These are phyloP conservation scores for Valencia hispanica DNA, from an alignment of 2,797 vertebrate genomes.

Conservation along the genomic window DNA sequence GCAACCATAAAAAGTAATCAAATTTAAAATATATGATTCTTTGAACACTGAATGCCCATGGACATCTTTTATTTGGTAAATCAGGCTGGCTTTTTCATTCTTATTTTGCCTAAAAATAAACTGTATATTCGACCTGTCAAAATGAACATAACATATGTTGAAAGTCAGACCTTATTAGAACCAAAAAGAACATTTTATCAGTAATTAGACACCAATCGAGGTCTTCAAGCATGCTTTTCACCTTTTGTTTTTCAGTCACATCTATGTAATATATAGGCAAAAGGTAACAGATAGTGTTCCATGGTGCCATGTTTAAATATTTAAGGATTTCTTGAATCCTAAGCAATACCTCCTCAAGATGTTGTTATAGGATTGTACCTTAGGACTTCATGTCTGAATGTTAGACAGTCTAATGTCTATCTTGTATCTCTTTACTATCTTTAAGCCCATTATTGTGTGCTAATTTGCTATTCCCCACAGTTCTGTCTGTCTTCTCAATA, in stretches of 20 bases:
- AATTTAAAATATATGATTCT: no score
- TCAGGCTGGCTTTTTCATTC: neutral
- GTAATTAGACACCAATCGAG: neutral
- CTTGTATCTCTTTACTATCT: constrained; percentile 23
- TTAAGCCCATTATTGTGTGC: constrained; percentile 29
- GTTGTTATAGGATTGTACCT: neutral
- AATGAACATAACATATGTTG: neutral
- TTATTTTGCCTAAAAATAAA: neutral
- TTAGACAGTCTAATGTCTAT: constrained; percentile 18
- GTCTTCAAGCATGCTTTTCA: neutral
- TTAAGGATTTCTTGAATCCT: constrained; percentile 39
- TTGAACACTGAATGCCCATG: no score
- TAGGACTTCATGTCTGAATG: neutral
- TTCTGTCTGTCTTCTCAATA: constrained; percentile 32
- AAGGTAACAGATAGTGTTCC: constrained; percentile 57
- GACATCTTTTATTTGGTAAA: no score
- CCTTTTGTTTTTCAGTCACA: neutral
- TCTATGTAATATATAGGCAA: neutral
- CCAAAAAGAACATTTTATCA: neutral
- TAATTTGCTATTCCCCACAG: constrained; percentile 20
- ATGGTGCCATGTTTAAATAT: constrained; percentile 30
- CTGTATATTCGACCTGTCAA: neutral
- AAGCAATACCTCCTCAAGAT: constrained; percentile 7
- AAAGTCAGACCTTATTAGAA: neutral
- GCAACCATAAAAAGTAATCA: no score